These are phyloP conservation scores for Edolisoma coerulescens DNA, from an alignment of 2,113 vertebrate genomes.

Conservation along the genomic window DNA sequence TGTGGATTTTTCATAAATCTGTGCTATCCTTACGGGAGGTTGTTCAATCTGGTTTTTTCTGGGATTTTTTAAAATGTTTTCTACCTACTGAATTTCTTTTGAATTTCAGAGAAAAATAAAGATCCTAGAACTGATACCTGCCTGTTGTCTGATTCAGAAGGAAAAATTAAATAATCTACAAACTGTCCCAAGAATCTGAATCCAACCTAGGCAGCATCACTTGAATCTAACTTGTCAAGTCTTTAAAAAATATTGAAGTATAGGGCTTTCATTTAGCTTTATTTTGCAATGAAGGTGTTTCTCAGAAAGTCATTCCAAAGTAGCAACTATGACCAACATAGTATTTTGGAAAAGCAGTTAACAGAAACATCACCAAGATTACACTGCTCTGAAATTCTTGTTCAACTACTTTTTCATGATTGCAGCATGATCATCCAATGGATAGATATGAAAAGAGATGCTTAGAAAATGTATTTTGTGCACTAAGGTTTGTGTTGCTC, in stretches of 20 bases:
- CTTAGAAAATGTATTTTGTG: not conserved
- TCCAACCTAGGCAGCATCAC: not conserved
- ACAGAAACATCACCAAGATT: not conserved
- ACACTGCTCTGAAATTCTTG: not conserved
- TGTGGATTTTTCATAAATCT: not conserved
- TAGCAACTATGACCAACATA: not conserved
- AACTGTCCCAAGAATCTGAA: not conserved
- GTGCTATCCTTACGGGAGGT: not conserved
- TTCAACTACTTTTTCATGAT: not conserved
- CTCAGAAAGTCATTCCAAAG: not conserved
- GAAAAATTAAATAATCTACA: not conserved
- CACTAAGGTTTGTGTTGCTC: not conserved
- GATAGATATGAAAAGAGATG: not conserved
- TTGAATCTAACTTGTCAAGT: not conserved
- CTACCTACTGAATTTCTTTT: not conserved
- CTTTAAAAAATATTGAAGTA: not conserved
- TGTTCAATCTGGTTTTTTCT: not conserved
- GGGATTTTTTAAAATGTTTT: not conserved
- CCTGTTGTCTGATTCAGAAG: not conserved
- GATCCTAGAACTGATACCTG: not conserved
- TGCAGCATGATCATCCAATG: not conserved
- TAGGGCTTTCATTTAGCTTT: not conserved
- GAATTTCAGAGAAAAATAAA: not conserved
- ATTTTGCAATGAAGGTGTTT: not conserved
- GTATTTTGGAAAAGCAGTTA: not conserved